phyloP scores from a whole-genome alignment of 1,140 invertebrate genomes.

The Drosophila nikananu region DNA sequence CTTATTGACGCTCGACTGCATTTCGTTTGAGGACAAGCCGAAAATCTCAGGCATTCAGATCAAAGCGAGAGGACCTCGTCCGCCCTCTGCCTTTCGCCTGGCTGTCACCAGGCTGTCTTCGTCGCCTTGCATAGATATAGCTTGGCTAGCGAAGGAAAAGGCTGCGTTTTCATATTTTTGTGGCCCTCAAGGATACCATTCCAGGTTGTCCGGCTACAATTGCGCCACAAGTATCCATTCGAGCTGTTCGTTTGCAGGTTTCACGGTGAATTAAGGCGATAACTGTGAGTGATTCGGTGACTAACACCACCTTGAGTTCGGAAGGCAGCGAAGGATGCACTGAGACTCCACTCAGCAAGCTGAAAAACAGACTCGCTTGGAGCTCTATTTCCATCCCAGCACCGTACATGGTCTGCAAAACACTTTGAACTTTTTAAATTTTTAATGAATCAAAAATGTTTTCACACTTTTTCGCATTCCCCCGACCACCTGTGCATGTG shows the following conservation, averaged over 20 bases:
- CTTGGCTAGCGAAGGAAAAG: conserved; percentile 51
- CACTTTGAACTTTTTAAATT: conserved; percentile 85
- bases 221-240: conserved; percentile 64
- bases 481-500: conserved; percentile 14
- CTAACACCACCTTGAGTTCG: not conserved
- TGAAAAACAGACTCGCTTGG: conserved; percentile 24
- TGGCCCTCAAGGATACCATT: conserved; percentile 58
- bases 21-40: conserved; percentile 75
- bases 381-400: conserved; percentile 27
- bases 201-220: conserved; percentile 64
- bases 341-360: not conserved
- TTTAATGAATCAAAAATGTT: conserved; percentile 85
- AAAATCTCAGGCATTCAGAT: conserved; percentile 78
- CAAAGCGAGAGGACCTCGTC: conserved; percentile 63
- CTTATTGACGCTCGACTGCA: conserved; percentile 77
- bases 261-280: conserved; percentile 37
- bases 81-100: not conserved
- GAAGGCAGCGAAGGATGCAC: conserved; percentile 25
- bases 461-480: conserved; percentile 77
- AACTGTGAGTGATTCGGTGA: conserved; percentile 28
- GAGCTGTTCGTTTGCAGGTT: conserved; percentile 34
- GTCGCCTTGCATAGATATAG: conserved; percentile 32
- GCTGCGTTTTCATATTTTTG: conserved; percentile 76
- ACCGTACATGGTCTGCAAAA: conserved; percentile 63
- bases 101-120: conserved; percentile 41